phyloP scores from a whole-genome alignment of 2,888 invertebrate genomes.

The Subacronicta megacephala region DNA sequence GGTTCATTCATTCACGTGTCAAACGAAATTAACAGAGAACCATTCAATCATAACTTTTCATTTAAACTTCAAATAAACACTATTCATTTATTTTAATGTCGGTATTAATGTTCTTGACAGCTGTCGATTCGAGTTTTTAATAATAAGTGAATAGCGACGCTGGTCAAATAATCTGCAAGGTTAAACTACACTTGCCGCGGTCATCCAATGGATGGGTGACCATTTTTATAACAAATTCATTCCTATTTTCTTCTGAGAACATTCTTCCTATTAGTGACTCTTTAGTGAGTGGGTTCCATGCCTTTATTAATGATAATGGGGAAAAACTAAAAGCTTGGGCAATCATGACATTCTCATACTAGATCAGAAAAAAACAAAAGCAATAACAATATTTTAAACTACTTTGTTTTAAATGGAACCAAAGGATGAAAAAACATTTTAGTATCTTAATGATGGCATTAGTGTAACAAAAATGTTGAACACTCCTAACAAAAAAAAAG shows the following conservation, averaged over 20 bases:
- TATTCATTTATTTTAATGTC: conserved; percentile 10
- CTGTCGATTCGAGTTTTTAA: conserved; percentile 11
- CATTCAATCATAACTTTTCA: conserved; percentile 23
- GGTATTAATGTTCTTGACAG: conserved; percentile 1
- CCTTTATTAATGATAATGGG: no score
- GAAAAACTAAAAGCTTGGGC: no score
- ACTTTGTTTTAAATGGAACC: neutral
- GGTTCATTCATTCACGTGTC: conserved; percentile 22
- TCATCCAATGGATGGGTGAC: neutral
- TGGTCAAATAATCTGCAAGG: no score
- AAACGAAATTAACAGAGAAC: conserved; percentile 26
- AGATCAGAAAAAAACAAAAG: no score
- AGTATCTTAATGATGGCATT: neutral
- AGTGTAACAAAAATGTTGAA: neutral
- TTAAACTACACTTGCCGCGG: no score
- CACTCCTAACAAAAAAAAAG: neutral
- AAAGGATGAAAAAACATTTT: neutral
- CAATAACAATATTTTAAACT: no score
- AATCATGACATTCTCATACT: no score
- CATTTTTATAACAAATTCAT: no score
- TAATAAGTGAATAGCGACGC: neutral
- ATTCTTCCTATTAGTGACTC: no score
- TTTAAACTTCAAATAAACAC: conserved; percentile 6
- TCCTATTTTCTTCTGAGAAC: no score
- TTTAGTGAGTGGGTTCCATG: no score